These are phyloP conservation scores for Nipponia nippon DNA, from an alignment of 2,113 vertebrate species.

Conservation along the genomic window DNA sequence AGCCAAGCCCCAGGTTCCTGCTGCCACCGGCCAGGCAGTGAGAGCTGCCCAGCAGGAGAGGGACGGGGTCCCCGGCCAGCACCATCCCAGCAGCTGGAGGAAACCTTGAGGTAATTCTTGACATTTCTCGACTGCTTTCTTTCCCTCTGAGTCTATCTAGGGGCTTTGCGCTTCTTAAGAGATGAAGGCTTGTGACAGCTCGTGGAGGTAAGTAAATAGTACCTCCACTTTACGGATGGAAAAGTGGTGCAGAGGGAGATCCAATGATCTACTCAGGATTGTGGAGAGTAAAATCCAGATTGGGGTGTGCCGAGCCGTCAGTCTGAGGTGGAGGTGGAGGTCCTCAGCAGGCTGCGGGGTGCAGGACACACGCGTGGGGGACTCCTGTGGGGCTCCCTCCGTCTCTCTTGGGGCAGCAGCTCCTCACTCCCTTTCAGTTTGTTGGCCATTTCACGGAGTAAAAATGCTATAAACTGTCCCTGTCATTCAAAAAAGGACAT, in stretches of 20 bases:
- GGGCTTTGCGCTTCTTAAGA: not conserved
- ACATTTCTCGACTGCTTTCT: not conserved
- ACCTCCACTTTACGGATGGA: not conserved
- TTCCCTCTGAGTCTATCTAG: not conserved
- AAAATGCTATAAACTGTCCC: not conserved
- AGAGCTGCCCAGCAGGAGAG: not conserved
- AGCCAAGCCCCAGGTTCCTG: not conserved
- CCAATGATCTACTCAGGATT: not conserved
- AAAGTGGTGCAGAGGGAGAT: not conserved
- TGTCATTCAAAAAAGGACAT: not conserved
- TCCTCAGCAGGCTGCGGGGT: not conserved
- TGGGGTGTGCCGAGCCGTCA: not conserved
- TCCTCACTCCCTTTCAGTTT: not conserved
- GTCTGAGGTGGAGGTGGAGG: not conserved
- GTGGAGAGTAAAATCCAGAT: not conserved
- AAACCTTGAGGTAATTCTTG: not conserved
- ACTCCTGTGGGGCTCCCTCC: not conserved
- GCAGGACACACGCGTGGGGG: too few species aligned
- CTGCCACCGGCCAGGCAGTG: not conserved
- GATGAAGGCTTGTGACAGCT: not conserved
- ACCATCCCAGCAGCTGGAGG: not conserved
- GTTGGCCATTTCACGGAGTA: not conserved
- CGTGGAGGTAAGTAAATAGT: not conserved
- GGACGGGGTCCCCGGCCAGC: accelerated
- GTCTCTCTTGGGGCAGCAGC: not conserved